Base-by-base conservation (phyloP, 1,140 invertebrate genomes). In the Drosophila fuyamai region DNA sequence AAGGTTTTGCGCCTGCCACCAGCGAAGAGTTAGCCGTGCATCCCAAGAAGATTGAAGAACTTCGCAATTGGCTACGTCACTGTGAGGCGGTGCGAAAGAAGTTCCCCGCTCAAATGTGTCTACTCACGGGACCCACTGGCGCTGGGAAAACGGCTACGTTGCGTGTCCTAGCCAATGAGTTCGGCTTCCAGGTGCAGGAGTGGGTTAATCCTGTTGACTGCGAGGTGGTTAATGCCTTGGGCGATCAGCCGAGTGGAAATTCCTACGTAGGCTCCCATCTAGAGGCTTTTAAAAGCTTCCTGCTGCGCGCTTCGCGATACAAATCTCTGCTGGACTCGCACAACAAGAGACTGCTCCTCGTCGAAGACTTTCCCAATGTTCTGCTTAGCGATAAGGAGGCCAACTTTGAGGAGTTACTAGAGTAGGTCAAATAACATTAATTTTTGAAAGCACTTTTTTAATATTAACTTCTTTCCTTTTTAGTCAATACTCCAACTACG, bases 311-410 rank as follows among this genome's bases (percentile, higher is more conserved):
- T 5, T 95, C 95, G 3, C 94, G 96, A 65, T 96, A 95, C 83
- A 94, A 93, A 63, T 95, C 95, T 14, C 79, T 96, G 29, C 92
- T 96, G 41, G 92, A 93, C 36, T 91, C 89, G 29, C 61, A 65
- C 38, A 93, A 93, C 68, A 93, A 93, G 41, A 94, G 93, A 59
- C 68, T 96, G 6, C 92, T 96, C 35, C 85, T 97, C 0, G 94
- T 97, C 4, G 96, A 97, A 92, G 96, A 96, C 91, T 94, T 96
- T 88, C 96, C 96, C n/a, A 96, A 96, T 93, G 92, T 94, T 12
- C 94, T 95, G 80, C 57, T 95, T 1, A 94, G 94, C 59, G 94
- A 95, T 68, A 93, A 94, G 27, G 91, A 94, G 63, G 93, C 94
- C 60, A 65, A 41, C 12, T 96, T 97, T 90, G 89, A 93, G 58